Conservation (phyloP, 2,888 invertebrate species). For the Amorpha juglandis region DNA sequence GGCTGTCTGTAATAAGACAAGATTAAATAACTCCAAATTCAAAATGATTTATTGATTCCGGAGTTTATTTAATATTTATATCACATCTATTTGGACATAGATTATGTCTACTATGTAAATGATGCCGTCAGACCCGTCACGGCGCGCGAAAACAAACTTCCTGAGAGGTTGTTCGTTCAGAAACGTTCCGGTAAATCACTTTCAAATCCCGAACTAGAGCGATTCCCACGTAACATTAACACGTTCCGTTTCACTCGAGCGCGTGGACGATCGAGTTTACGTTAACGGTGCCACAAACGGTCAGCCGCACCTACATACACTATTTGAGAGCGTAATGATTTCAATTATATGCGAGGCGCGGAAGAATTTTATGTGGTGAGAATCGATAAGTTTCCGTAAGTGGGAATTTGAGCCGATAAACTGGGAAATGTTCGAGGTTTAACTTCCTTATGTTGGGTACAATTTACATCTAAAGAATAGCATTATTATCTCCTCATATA, state of each 20-base stretch:
- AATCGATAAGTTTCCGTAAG: slow-evolving; percentile 10
- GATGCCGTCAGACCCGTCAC: not conserved
- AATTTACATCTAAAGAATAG: not conserved
- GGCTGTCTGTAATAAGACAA: no score
- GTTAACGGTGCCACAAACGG: slow-evolving; percentile 50
- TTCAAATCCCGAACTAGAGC: slow-evolving; percentile 35
- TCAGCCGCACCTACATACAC: slow-evolving; percentile 44
- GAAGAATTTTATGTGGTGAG: slow-evolving; percentile 24
- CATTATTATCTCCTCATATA: not conserved
- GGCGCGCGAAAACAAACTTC: not conserved
- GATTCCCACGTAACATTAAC: slow-evolving; percentile 65
- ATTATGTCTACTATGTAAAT: not conserved
- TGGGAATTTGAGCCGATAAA: slow-evolving; percentile 16
- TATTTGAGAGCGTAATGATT: slow-evolving; percentile 37
- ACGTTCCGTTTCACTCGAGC: slow-evolving; percentile 47
- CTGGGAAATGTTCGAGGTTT: slow-evolving; percentile 10
- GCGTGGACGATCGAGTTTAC: slow-evolving; percentile 38
- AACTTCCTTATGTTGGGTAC: slow-evolving; percentile 15
- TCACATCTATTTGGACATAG: not conserved
- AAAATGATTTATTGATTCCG: no score
- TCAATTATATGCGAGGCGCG: slow-evolving; percentile 27
- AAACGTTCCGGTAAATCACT: slow-evolving; percentile 33
- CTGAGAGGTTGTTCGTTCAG: slow-evolving; percentile 5
- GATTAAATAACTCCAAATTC: no score
- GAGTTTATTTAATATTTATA: no score